Percentiles rank a stretch among this genome's conserved stretches.
phyloP scores from a whole-genome alignment of 2,113 vertebrate genomes.

The Pardalotus punctatus region DNA sequence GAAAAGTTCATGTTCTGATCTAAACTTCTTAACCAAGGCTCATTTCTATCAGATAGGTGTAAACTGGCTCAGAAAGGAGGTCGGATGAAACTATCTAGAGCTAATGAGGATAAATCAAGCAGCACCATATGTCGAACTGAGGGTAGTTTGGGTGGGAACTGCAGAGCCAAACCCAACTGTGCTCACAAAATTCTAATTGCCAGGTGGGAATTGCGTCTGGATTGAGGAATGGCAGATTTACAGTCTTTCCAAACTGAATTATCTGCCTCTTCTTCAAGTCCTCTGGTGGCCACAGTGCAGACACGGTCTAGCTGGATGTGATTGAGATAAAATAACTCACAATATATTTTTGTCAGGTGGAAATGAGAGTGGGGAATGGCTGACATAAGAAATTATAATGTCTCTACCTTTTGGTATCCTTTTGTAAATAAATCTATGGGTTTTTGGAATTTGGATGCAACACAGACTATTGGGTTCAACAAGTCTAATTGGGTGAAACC shows the following conservation, averaged over 20 bases:
- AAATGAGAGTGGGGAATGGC: not conserved
- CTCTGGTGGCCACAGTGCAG: not conserved
- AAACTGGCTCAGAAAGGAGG: not conserved
- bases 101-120: not conserved
- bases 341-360: not conserved
- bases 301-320: not conserved
- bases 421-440: not conserved
- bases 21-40: not conserved
- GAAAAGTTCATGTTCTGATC: not conserved
- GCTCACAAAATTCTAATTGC: not conserved
- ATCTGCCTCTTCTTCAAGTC: not conserved
- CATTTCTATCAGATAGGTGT: not conserved
- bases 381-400: not conserved
- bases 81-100: not conserved
- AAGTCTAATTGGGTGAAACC: not conserved
- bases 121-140: not conserved
- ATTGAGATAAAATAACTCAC: not conserved
- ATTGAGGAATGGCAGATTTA: not conserved
- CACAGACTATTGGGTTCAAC: not conserved
- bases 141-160: not conserved
- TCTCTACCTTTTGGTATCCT: not conserved
- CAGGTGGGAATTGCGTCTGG: not conserved
- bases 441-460: not conserved
- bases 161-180: not conserved
- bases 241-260: not conserved